Evolutionary conservation across 2,797 vertebrate genomes (phyloP).

Genomic region (Pseudochromis fuscus): DNA sequence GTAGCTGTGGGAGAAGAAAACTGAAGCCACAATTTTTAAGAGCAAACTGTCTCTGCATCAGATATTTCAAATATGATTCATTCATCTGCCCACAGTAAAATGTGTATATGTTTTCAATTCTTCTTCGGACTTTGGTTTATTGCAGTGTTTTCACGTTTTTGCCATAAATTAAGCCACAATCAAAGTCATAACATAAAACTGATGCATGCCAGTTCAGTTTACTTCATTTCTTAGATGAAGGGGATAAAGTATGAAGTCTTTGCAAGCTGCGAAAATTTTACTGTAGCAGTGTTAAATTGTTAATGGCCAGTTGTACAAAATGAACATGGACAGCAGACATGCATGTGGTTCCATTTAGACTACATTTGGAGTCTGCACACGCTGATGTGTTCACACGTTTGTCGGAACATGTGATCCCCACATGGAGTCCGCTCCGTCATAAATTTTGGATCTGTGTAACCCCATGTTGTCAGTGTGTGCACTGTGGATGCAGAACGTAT

Average conservation of each 20-base stretch:
- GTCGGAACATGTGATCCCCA: background rate
- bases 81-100: conserved; percentile 19
- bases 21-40: conserved; percentile 43
- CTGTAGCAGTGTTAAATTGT: background rate
- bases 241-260: background rate
- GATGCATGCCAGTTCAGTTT: background rate
- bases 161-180: background rate
- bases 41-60: conserved; percentile 23
- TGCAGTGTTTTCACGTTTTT: background rate
- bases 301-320: background rate
- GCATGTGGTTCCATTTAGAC: conserved; percentile 19
- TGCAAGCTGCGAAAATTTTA: conserved; percentile 2
- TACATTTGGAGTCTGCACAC: conserved; percentile 16
- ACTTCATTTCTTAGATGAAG: background rate
- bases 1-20: conserved; percentile 28
- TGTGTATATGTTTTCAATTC: background rate
- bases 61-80: conserved; percentile 23
- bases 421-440: conserved; percentile 1
- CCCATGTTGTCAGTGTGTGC: fast-evolving
- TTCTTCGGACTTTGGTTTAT: background rate
- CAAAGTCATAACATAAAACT: background rate
- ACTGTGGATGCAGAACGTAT: background rate
- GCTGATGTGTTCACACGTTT: background rate
- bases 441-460: background rate
- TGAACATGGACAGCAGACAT: background rate